These are phyloP conservation scores for Rhagologus leucostigma DNA, from an alignment of 2,113 vertebrate species.

Conservation along the genomic window DNA sequence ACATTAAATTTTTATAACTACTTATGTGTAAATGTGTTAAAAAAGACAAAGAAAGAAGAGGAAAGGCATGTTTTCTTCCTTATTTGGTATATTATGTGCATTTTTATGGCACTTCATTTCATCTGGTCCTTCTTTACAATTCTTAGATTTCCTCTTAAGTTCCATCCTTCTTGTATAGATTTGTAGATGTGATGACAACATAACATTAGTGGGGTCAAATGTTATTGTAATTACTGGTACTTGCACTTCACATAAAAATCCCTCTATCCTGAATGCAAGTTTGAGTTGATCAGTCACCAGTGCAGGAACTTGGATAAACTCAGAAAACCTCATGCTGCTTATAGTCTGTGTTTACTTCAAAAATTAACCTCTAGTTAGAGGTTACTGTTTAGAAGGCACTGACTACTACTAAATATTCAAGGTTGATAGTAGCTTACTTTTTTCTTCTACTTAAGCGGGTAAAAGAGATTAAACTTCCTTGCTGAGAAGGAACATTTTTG, in stretches of 20 bases:
- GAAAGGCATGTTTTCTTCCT: not conserved
- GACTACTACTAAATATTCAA: not conserved
- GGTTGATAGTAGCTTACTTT: not conserved
- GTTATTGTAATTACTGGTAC: not conserved
- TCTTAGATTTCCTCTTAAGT: not conserved
- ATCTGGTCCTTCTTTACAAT: not conserved
- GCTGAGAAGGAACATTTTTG: not conserved
- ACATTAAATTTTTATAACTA: not conserved
- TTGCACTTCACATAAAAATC: not conserved
- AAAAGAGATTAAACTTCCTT: not conserved
- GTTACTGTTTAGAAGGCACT: not conserved
- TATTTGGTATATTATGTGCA: not conserved
- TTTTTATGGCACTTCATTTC: constrained; percentile 4
- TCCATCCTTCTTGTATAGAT: not conserved
- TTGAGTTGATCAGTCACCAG: not conserved
- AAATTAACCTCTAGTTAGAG: not conserved
- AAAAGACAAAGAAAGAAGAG: not conserved
- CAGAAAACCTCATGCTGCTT: not conserved
- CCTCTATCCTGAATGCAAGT: not conserved
- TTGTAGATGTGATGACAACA: not conserved
- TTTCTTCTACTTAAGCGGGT: not conserved
- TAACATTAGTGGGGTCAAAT: not conserved
- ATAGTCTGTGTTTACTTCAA: not conserved
- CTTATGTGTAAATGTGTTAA: not conserved
- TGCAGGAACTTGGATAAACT: not conserved